Evolutionary conservation across 2,888 invertebrate genomes (phyloP), one percentile per base, ranked within the genome.

Genomic region (Polyploca ridens): DNA sequence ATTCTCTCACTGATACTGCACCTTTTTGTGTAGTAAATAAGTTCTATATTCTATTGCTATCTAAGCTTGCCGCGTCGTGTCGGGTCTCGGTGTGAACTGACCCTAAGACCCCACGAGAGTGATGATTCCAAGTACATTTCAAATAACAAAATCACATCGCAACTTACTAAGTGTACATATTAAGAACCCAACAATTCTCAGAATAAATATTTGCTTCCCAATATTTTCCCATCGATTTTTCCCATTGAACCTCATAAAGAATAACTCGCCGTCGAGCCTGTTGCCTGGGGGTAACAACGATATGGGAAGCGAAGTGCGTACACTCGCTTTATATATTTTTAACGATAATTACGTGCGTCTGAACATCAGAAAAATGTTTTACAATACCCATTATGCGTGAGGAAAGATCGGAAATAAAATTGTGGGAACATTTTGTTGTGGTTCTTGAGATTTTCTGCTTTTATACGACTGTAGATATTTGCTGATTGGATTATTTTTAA

Each of bases 331-430:
- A 19, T 19, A 54, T 19, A 54, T 54, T 66, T 68, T 66, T 67
- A 69, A 65, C 67, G 64, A 66, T 69, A 76, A 76, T 76, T 72
- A 75, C 67, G 66, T 72, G 73, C 66, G 65, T 76, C 71, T 69
- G 66, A 67, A 66, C 69, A 69, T 75, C 76, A 75, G 69, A 67
- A 67, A 68, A 67, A 73, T 71, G 72, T 72, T 66, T 64, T 61
- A 67, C 62, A 27, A 49, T 64, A 33, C 33, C 60, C 41, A 38
- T 38, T 38, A 38, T 61, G 41, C 54, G 54, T 49, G 49, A 19
- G 54, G 54, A 54, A 49, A n/a, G 49, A 19, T 19, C 16, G 16
- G 19, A 19, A 54, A 54, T 54, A 54, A 19, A 54, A 54, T 54
- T 54, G 54, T 54, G 54, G 19, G 49, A 54, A 16, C 49, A 11